Evolutionary conservation across 2,113 vertebrate genomes (phyloP), one percentile per base, ranked within the genome.

Genomic region (Eulacestoma nigropectus): DNA sequence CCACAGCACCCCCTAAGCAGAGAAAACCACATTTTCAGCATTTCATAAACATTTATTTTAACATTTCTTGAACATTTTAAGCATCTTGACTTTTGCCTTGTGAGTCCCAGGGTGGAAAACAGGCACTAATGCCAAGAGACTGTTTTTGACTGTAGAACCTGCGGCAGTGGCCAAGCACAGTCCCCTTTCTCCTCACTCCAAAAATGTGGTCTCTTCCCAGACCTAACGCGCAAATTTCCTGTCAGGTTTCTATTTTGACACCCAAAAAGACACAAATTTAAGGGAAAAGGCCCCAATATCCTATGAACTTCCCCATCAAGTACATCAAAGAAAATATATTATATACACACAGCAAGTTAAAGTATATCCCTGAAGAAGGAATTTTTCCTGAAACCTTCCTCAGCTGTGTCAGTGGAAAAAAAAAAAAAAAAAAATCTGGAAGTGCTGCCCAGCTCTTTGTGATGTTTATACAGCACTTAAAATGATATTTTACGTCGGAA

Each of bases 281-380:
- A n/a, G 4, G 37, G 19, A 10, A 29, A 20, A 79, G 19, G 21
- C 16, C 39, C 13, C 4, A 1, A 1, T 21, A 6, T 4, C 59
- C 2, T 2, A 3, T 1, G 16, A 64, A 21, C 18, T 13, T 32
- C 32, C 14, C 33, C 41, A 21, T 25, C 13, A 0, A 0, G 7
- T 8, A 6, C 33, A 10, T 3, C 26, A 35, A 19, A 78, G 26
- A 16, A 46, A 81, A 50, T 2, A 0, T 2, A 2, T 37, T 33
- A 7, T 2, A 30, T 7, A 4, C 4, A 1, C 9, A 4, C 26
- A 64, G 23, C 33, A 46, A 79, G 23, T 16, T 14, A 29, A 35
- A 25, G 15, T 13, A 22, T 8, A n/a, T 37, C 64, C 47, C 23
- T 6, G 11, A 69, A 87, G 18, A 65, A 37, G 10, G 17, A 33